These are phyloP conservation scores for Callospermophilus lateralis DNA, from an alignment of 2,113 vertebrate species.

Conservation along the genomic window DNA sequence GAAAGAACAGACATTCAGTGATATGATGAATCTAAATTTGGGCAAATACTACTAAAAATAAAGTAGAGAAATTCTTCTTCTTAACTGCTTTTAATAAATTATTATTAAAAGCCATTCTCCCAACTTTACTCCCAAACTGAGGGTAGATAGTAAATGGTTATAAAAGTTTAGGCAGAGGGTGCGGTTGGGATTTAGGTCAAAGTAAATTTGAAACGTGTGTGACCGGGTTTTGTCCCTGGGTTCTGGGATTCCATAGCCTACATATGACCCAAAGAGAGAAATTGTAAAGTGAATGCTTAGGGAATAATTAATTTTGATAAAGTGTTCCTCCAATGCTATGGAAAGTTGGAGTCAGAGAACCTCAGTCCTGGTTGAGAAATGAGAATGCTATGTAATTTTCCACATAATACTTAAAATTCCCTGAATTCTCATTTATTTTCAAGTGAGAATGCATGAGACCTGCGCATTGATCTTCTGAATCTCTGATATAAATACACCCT, in stretches of 20 bases:
- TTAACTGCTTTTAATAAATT: neutral
- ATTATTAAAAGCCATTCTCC: neutral
- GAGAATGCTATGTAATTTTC: neutral
- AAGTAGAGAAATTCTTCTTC: neutral
- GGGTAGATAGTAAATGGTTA: neutral
- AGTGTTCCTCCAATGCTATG: neutral
- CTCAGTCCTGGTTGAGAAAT: neutral
- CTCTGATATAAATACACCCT: neutral
- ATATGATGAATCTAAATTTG: slow-evolving; percentile 30
- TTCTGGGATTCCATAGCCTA: slow-evolving; percentile 27
- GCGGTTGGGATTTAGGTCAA: neutral
- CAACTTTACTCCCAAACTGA: neutral
- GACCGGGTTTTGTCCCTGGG: neutral
- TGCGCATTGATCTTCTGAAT: neutral
- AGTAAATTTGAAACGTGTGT: slow-evolving; percentile 4
- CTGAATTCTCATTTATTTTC: slow-evolving; percentile 47
- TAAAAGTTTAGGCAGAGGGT: neutral
- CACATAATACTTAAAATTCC: slow-evolving; percentile 12
- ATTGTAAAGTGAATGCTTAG: neutral
- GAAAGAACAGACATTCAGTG: neutral
- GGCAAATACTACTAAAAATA: neutral
- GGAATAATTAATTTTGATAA: slow-evolving; percentile 26
- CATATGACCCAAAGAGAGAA: slow-evolving; percentile 34
- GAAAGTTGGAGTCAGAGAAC: slow-evolving; percentile 11
- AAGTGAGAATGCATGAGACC: neutral